These are phyloP conservation scores for Synergus laeviventris DNA, from an alignment of 2,888 invertebrate genomes.

Conservation along the genomic window DNA sequence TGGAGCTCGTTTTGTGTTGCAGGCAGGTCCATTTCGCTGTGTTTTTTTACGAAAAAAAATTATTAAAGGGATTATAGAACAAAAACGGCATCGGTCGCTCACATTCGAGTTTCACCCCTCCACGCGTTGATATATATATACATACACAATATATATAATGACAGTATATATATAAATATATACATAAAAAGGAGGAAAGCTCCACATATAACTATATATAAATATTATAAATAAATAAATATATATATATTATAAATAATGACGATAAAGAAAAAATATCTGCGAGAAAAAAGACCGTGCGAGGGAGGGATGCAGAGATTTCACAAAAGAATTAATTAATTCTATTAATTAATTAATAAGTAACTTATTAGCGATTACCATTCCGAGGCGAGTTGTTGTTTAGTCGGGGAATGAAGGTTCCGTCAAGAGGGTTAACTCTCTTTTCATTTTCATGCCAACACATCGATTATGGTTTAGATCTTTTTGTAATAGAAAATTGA, in stretches of 20 bases:
- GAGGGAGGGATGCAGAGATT: constrained; percentile 41
- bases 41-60: constrained; percentile 48
- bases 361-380: constrained; percentile 44
- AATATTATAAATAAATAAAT: constrained; percentile 47
- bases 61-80: constrained; percentile 47
- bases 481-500: neutral
- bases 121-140: constrained; percentile 59
- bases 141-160: constrained; percentile 55
- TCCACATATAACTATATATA: constrained; percentile 48
- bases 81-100: constrained; percentile 54
- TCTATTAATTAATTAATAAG: constrained; percentile 38
- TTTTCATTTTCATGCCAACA: neutral
- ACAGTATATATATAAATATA: constrained; percentile 42
- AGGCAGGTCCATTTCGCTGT: constrained; percentile 48
- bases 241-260: constrained; percentile 50
- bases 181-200: constrained; percentile 48
- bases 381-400: constrained; percentile 34
- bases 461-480: constrained; percentile 23
- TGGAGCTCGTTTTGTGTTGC: constrained; percentile 54
- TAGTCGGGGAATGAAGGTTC: constrained; percentile 24
- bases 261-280: constrained; percentile 48
- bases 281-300: constrained; percentile 43
- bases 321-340: constrained; percentile 40
- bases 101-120: constrained; percentile 62
- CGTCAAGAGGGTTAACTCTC: constrained; percentile 2